phyloP scores from a whole-genome alignment of 2,113 vertebrate genomes.

The Rhea pennata region DNA sequence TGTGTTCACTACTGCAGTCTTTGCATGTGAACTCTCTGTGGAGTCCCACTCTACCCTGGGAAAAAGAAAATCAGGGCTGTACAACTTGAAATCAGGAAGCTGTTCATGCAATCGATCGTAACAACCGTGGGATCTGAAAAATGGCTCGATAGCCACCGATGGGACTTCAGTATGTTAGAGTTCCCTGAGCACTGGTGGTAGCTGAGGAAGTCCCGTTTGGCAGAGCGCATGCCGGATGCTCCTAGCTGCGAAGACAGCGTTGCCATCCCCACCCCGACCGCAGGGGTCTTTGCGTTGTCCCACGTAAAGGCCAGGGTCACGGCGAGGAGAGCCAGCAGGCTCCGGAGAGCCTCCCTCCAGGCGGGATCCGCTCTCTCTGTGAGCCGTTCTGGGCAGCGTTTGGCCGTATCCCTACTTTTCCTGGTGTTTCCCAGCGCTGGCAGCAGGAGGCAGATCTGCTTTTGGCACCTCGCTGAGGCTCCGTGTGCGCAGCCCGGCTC shows the following conservation, averaged over 20 bases:
- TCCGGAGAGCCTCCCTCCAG: background rate
- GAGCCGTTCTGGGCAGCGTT: background rate
- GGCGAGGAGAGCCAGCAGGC: background rate
- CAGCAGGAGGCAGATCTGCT: background rate
- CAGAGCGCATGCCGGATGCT: accelerated
- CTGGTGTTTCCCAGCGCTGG: background rate
- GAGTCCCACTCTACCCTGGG: background rate
- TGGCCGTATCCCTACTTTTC: too few species aligned
- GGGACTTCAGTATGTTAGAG: too few species aligned
- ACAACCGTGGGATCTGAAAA: too few species aligned
- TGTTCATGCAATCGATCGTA: background rate
- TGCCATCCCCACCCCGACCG: too few species aligned
- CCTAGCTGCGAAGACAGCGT: accelerated
- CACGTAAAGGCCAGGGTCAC: too few species aligned
- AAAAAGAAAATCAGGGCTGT: background rate
- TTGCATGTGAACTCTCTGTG: accelerated
- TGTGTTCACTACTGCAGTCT: accelerated
- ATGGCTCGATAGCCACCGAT: too few species aligned
- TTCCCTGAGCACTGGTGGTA: too few species aligned
- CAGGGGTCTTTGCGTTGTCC: background rate
- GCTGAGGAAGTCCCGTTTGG: background rate
- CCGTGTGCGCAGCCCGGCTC: background rate
- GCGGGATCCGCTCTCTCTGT: background rate
- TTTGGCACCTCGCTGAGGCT: background rate
- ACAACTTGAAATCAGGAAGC: background rate